phyloP scores from a whole-genome alignment of 2,113 vertebrate genomes.

The Callionymus lyra region DNA sequence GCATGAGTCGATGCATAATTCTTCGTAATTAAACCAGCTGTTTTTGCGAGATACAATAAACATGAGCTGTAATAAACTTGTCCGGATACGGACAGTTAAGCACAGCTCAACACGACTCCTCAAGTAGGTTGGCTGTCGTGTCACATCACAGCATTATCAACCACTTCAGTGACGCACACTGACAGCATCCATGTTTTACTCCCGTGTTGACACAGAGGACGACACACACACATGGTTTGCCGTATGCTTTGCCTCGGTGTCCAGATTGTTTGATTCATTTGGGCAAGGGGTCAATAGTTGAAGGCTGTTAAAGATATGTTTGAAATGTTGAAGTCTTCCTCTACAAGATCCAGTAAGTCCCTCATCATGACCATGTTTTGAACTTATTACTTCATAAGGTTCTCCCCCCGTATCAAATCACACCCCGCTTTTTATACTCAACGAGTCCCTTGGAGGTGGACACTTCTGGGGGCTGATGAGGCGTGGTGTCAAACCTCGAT shows the following conservation, averaged over 20 bases:
- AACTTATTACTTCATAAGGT: no score
- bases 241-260: slow-evolving; percentile 36
- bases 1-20: slow-evolving; percentile 15
- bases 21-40: slow-evolving; percentile 21
- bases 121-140: slow-evolving; percentile 53
- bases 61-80: slow-evolving; percentile 43
- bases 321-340: no score
- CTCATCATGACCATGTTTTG: no score
- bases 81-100: slow-evolving; percentile 35
- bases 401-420: no score
- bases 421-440: no score
- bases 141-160: slow-evolving; percentile 32
- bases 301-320: no score
- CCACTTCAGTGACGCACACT: slow-evolving; percentile 35
- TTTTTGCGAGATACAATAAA: slow-evolving; percentile 23
- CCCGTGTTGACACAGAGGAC: slow-evolving; percentile 46
- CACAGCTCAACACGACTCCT: slow-evolving; percentile 32
- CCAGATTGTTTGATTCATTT: no score
- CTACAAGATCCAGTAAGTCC: no score
- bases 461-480: no score
- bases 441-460: no score
- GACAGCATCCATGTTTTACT: slow-evolving; percentile 55
- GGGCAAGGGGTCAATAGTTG: no score
- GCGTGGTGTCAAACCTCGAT: no score
- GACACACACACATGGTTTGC: slow-evolving; percentile 53